Base-by-base conservation (phyloP, 2,113 vertebrate species). In the Benitochromis conjunctus region DNA sequence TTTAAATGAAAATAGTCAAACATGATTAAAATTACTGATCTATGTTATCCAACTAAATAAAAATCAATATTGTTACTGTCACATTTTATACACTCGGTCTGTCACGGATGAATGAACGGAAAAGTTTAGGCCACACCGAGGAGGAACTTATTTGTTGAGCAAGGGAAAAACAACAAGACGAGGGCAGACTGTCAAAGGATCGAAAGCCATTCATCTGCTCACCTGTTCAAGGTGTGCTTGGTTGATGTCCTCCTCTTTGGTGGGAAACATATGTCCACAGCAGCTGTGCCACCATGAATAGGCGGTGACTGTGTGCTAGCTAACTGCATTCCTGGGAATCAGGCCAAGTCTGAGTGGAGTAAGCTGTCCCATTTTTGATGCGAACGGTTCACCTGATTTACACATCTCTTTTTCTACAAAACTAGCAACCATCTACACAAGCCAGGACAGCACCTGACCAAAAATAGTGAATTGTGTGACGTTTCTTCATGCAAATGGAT, bases 281-380 rank as follows among this genome's bases (percentile, higher is more conserved):
- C 96, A 96, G 95, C 96, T 96, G 96, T 94, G 95, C 94, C 93
- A 94, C 90, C 90, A 87, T 94, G 89, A 94, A 93, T 95, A 95
- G 94, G 90, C 92, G 87, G 93, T 94, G 92, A 95, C 95, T 95
- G 95, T 95, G 91, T 84, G 92, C 92, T 88, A 86, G 87, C 92
- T 92, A 93, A 93, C 94, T 92, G 92, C 88, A 95, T 95, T 95
- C 94, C 95, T 93, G 95, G 94, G 95, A 96, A 91, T 91, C 86
- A 64, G 90, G 95, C 96, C 95, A 96, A 95, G 89, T 92, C 92
- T 88, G 91, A 94, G 93, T 83, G 86, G 91, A 95, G 93, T 91
- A 92, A 94, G 94, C 91, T 92, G 92, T 95, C 93, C 95, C 90
- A 85, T 93, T 94, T 90, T 89, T 93, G 84, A 90, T 89, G 88